A percentile compares a stretch with the other conserved stretches of the same genome.
These are phyloP conservation scores for Nothocercus nigrocapillus DNA, from an alignment of 2,113 vertebrate species.

Conservation along the genomic window DNA sequence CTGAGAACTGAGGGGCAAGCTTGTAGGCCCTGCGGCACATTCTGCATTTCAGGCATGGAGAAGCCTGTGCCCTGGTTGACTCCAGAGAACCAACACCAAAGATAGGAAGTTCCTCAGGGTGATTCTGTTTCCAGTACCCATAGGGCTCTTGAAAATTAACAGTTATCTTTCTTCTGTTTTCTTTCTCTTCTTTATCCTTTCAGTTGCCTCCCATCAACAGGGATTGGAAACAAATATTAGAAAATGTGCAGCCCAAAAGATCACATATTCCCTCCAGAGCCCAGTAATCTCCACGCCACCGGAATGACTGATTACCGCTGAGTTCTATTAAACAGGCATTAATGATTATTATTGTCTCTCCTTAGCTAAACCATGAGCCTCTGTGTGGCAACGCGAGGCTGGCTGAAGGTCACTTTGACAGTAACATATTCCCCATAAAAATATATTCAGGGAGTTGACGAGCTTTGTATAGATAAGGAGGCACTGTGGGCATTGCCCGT, in stretches of 20 bases:
- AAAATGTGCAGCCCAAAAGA: constrained; percentile 9
- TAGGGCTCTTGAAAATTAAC: not conserved
- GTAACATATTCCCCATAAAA: not conserved
- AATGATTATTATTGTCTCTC: constrained; percentile 63
- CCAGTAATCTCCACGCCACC: constrained; percentile 15
- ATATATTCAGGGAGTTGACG: not conserved
- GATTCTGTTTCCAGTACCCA: not conserved
- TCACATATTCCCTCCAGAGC: constrained; percentile 10
- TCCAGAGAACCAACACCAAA: not conserved
- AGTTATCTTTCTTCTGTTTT: not conserved
- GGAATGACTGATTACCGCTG: constrained; percentile 48
- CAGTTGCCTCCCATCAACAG: not conserved
- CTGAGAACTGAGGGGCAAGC: not conserved
- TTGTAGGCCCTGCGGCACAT: not conserved
- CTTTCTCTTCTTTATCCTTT: not conserved
- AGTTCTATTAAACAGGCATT: constrained; percentile 61
- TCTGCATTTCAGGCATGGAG: not conserved
- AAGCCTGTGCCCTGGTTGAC: not conserved
- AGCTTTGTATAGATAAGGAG: not conserved
- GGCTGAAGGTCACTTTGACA: constrained; percentile 54
- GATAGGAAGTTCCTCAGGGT: not conserved
- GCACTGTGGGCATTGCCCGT: not conserved
- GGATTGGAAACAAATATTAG: constrained; percentile 18
- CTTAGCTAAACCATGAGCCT: constrained; percentile 23
- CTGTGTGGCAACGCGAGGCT: not conserved